These are phyloP conservation scores for Xanthorhoe designata DNA, from an alignment of 2,888 invertebrate species.

Conservation along the genomic window DNA sequence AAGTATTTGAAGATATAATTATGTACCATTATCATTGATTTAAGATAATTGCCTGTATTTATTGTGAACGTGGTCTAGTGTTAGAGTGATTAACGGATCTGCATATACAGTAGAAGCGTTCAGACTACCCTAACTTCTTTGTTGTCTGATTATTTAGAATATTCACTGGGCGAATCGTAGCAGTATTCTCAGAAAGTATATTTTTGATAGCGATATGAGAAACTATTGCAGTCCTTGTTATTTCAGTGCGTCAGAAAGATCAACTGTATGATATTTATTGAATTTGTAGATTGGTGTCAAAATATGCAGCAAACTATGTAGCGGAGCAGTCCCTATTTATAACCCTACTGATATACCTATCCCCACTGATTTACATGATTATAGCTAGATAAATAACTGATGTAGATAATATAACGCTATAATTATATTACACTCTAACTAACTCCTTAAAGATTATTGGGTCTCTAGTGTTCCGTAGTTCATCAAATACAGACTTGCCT, in stretches of 20 bases:
- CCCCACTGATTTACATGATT: no score
- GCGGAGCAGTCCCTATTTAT: no score
- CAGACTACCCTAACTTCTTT: constrained; percentile 39
- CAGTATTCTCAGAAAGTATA: not conserved
- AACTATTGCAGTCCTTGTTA: constrained; percentile 1
- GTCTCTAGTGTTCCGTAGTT: no score
- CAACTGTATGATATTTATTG: not conserved
- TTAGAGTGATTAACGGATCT: constrained; percentile 48
- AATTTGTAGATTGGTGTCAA: no score
- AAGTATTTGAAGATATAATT: no score
- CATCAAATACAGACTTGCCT: no score
- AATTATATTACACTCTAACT: no score
- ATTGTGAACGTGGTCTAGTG: constrained; percentile 22
- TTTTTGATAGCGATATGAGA: not conserved
- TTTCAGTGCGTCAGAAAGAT: constrained; percentile 2
- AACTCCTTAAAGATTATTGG: no score
- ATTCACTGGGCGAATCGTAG: constrained; percentile 18
- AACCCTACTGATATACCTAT: no score
- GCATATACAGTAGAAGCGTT: constrained; percentile 38
- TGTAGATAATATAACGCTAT: no score
- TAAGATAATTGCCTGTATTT: not conserved
- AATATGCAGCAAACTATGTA: no score
- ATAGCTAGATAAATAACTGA: no score
- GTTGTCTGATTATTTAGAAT: constrained; percentile 40
- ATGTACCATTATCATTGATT: not conserved